A percentile compares a stretch with the other conserved stretches of the same genome.
Conservation (phyloP, 2,888 invertebrate species). For the Agriopis marginaria region DNA sequence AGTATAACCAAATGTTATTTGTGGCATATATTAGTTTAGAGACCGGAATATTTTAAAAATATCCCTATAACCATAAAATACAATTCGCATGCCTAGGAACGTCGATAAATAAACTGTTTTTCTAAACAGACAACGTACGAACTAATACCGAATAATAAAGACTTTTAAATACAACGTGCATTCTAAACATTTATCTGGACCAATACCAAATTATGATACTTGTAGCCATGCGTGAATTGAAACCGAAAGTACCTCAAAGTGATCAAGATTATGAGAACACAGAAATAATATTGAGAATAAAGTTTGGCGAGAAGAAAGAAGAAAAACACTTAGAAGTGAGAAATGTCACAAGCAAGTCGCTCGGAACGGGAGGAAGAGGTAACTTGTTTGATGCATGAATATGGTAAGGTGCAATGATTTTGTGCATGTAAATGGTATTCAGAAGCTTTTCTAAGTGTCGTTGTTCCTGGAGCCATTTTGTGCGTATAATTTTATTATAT, state of each 20-base stretch:
- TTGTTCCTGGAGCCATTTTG: constrained; percentile 76
- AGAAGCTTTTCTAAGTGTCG: constrained; percentile 69
- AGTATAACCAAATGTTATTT: constrained; percentile 20
- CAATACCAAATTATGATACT: constrained; percentile 69
- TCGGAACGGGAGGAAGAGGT: constrained; percentile 62
- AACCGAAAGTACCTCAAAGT: constrained; percentile 63
- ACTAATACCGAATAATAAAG: constrained; percentile 71
- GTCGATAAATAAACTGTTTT: constrained; percentile 67
- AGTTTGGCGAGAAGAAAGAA: constrained; percentile 67
- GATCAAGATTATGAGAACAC: constrained; percentile 68
- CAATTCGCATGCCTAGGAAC: constrained; percentile 71
- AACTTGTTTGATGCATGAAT: constrained; percentile 71
- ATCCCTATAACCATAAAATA: constrained; percentile 47
- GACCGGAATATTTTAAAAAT: constrained; percentile 4
- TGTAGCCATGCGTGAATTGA: constrained; percentile 81
- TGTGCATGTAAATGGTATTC: constrained; percentile 66
- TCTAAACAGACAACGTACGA: constrained; percentile 72
- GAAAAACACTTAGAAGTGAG: constrained; percentile 64
- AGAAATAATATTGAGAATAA: constrained; percentile 69
- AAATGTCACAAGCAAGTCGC: constrained; percentile 67
- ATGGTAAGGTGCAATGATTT: constrained; percentile 72
- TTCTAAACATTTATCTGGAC: constrained; percentile 80
- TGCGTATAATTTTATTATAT: constrained; percentile 59
- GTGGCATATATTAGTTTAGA: constrained; percentile 3
- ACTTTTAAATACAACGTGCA: constrained; percentile 81